Base-by-base conservation (phyloP, 2,113 vertebrate species). In the Pipa parva region DNA sequence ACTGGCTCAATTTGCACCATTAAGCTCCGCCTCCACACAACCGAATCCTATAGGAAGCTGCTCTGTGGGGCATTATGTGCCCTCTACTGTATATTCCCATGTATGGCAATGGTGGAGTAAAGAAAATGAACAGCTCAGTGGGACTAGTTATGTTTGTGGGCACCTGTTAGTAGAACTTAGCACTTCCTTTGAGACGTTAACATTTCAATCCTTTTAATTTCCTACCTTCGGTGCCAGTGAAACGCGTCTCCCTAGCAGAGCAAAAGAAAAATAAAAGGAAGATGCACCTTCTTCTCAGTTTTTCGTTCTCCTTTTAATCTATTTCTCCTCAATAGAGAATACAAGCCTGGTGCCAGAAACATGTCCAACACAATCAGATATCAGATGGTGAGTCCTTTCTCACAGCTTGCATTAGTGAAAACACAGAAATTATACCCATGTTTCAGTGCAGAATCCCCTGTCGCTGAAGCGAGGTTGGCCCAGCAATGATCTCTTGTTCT, bases 301-400 rank as follows among this genome's bases (percentile, higher is more conserved):
- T 63, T 63, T 26, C 20, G 25, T 31, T 37, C 46, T 65, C 13
- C 48, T 77, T 65, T 46, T 20, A 59, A 22, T 8, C 39, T 54
- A 27, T 70, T 63, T 72, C 56, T 77, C 59, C 72, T 81, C 81
- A 78, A 76, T 81, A 79, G 4, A 1, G 77, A 77, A 84, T 85
- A 74, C 84, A 71, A 82, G 86, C 75, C 85, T 80, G 72, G 78
- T 89, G 87, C 85, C 88, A 86, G 85, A 89, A 91, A 81, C 87
- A 89, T 87, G 87, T 76, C 86, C 83, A 75, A 79, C 85, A 88
- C 88, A 88, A 89, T 85, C 87, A 85, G 85, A 88, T 87, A 89
- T 90, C 89, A 90, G 87, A 89, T 86, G 89, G 87, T 87, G 86
- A 89, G 87, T 89, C 88, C 85, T 85, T 88, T 91, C 89, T 86